These are phyloP conservation scores for Limnephilus rhombicus DNA, from an alignment of 2,888 invertebrate species.

Conservation along the genomic window DNA sequence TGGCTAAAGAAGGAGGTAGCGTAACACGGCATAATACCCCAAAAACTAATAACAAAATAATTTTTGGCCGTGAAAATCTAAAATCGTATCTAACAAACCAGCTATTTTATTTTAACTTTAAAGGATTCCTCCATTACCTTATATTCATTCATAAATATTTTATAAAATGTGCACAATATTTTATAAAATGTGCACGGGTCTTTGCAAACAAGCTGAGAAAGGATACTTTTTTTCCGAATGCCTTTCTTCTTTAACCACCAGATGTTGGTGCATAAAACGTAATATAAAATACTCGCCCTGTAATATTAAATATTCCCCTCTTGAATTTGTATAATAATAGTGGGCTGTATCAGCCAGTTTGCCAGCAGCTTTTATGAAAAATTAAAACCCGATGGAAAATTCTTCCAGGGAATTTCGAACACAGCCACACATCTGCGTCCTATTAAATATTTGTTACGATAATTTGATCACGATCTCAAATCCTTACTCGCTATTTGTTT, in stretches of 20 bases:
- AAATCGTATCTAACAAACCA: no score
- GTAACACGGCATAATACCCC: no score
- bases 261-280: neutral
- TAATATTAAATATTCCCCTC: neutral
- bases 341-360: neutral
- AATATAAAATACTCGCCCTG: neutral
- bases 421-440: neutral
- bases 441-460: neutral
- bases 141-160: neutral
- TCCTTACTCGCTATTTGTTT: neutral
- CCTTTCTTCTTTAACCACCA: neutral
- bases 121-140: neutral
- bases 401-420: neutral
- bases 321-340: neutral
- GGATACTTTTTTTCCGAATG: neutral
- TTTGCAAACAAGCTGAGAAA: neutral
- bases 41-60: no score
- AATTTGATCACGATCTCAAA: neutral
- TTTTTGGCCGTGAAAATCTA: no score
- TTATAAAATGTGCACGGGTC: neutral
- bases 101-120: neutral
- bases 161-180: neutral
- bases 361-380: neutral
- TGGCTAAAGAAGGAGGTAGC: no score
- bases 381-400: neutral